phyloP scores from a whole-genome alignment of 53 echinoderm and acorn worm species.

The Paracentrotus lividus region DNA sequence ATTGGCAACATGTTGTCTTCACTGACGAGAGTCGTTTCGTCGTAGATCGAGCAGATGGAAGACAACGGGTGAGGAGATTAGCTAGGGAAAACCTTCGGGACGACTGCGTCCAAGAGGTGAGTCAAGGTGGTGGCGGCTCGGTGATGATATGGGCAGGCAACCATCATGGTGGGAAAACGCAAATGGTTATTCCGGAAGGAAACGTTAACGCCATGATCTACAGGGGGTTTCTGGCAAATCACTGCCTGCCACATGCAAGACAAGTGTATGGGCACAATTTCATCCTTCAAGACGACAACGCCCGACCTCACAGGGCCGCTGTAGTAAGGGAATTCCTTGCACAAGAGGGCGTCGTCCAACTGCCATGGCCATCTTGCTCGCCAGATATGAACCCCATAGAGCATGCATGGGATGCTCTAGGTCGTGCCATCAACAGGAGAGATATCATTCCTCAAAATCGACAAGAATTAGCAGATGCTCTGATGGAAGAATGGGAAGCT shows the following conservation, averaged over 20 bases:
- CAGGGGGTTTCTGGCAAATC: constrained; percentile 22
- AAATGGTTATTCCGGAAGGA: not conserved
- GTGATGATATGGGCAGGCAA: not conserved
- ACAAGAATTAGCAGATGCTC: constrained; percentile 50
- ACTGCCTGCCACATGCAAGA: constrained; percentile 58
- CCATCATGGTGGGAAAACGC: no score
- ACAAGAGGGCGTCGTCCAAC: constrained; percentile 27
- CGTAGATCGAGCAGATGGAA: constrained; percentile 47
- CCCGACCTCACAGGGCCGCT: constrained; percentile 41
- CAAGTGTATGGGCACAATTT: constrained; percentile 23
- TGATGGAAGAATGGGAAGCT: constrained; percentile 59
- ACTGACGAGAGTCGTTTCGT: constrained; percentile 9
- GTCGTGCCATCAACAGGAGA: constrained; percentile 35
- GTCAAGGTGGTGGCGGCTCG: constrained; percentile 47
- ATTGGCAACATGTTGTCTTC: constrained; percentile 58
- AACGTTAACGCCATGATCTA: constrained; percentile 68
- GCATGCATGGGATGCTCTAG: constrained; percentile 50
- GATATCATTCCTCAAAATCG: constrained; percentile 46
- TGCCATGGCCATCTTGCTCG: constrained; percentile 40
- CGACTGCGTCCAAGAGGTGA: constrained; percentile 35
- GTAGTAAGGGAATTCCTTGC: constrained; percentile 40
- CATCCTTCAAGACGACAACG: constrained; percentile 59
- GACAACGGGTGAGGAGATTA: constrained; percentile 21
- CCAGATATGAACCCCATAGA: constrained; percentile 53
- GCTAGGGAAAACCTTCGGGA: constrained; percentile 7